phyloP scores from a whole-genome alignment of 2,888 invertebrate species.

The Spodoptera littoralis region DNA sequence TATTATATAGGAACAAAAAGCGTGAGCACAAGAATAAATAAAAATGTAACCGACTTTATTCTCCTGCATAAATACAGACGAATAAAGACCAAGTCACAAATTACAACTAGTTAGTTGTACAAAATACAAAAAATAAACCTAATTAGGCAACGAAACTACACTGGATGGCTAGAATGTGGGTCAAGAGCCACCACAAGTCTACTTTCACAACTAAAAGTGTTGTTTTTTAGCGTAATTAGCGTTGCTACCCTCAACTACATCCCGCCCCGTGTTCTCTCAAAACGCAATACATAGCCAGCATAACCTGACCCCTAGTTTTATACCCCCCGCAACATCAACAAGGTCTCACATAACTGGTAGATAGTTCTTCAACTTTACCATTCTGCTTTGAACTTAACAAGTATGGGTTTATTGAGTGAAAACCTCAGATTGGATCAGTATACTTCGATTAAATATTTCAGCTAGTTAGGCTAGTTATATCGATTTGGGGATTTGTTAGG shows the following conservation, averaged over 20 bases:
- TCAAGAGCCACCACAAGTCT: conserved; percentile 65
- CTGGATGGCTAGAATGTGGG: conserved; percentile 59
- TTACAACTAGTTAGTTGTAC: conserved; percentile 31
- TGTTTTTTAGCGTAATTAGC: conserved; percentile 85
- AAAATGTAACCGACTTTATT: conserved; percentile 7
- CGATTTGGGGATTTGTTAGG: conserved; percentile 12
- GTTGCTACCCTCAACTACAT: conserved; percentile 71
- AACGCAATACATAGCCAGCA: conserved; percentile 58
- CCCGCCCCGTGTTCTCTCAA: conserved; percentile 58
- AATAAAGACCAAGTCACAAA: conserved; percentile 38
- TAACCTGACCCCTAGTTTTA: conserved; percentile 39
- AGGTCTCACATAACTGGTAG: conserved; percentile 39
- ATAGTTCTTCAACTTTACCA: conserved; percentile 53
- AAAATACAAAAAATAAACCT: conserved; percentile 37
- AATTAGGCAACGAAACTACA: conserved; percentile 47
- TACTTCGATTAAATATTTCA: conserved; percentile 47
- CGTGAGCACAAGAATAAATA: neutral
- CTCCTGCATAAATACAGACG: conserved; percentile 19
- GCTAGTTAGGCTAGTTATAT: conserved; percentile 18
- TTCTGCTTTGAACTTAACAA: conserved; percentile 51
- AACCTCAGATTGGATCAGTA: conserved; percentile 54
- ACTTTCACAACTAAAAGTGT: conserved; percentile 72
- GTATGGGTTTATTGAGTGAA: conserved; percentile 54
- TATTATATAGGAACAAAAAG: no score
- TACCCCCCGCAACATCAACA: neutral